Base-by-base conservation (phyloP, 2,113 vertebrate species). In the Fukomys damarensis region DNA sequence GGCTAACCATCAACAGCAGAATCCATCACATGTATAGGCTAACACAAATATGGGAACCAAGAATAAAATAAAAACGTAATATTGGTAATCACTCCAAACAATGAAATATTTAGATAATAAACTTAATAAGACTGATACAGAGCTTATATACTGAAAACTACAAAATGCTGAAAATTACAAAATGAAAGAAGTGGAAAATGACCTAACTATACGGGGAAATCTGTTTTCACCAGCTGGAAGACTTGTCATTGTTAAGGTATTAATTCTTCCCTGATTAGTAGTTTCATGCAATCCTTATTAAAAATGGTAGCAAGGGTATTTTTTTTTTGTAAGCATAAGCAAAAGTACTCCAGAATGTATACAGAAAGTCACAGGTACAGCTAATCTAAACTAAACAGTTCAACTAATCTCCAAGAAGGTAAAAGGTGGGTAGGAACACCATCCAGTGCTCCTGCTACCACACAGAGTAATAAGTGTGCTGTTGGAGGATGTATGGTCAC, bases 361-460 rank as follows among this genome's bases (percentile, higher is more conserved):
- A 65, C 89, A 19, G 14, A 61, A 93, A 61, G 6, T 11, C 20
- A 59, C 2, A 81, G n/a, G 7, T 32, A 4, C 2, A 59, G 63
- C 22, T 9, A 22, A 49, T 49, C 28, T 49, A 30, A 77, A 9
- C 43, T 38, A 20, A 70, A 16, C 20, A 72, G 13, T 24, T 56
- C 13, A 74, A 91, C 9, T 43, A 26, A 7, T 43, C 14, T 82
- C 46, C 30, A 61, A 46, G 61, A 22, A 63, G 61, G 19, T 28
- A 58, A 58, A 32, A 3, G 5, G 13, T 8, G 7, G 2, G 24
- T 32, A 4, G 20, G 10, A 32, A 12, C 20, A 38, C 2, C 7
- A 2, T 28, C 10, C 26, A 16, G 5, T 63, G 46, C 30, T 43
- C n/a, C 3, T n/a, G 8, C 30, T 68, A 28, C 26, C 35, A 0